These are phyloP conservation scores for Cataglyphis rosenhaueri DNA, from an alignment of 2,888 invertebrate genomes.

Conservation along the genomic window DNA sequence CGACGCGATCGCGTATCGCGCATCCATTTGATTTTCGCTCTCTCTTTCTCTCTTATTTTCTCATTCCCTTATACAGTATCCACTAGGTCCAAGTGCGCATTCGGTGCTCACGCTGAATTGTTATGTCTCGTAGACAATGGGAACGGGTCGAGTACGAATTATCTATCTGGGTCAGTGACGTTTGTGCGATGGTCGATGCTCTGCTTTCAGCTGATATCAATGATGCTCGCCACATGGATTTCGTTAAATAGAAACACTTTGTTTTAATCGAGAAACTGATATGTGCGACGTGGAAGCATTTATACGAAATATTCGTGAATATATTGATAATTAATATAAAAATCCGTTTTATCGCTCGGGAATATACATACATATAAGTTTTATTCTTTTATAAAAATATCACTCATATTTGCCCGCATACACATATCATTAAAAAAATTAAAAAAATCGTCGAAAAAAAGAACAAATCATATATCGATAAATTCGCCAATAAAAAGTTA, in stretches of 20 bases:
- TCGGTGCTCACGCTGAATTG: slow-evolving; percentile 66
- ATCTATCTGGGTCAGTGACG: slow-evolving; percentile 61
- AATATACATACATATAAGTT: not conserved
- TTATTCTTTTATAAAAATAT: not conserved
- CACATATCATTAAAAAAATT: not conserved
- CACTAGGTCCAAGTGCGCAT: slow-evolving; percentile 53
- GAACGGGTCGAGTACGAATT: slow-evolving; percentile 63
- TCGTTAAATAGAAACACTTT: slow-evolving; percentile 35
- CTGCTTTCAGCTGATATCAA: slow-evolving; percentile 55
- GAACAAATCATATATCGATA: slow-evolving; percentile 1
- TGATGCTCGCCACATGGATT: slow-evolving; percentile 6
- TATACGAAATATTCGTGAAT: slow-evolving; percentile 14
- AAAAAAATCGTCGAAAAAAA: not conserved
- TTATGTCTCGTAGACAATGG: slow-evolving; percentile 69
- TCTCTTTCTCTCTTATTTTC: not conserved
- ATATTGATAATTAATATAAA: slow-evolving; percentile 36
- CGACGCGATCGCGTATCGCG: slow-evolving; percentile 53
- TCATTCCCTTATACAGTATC: slow-evolving; percentile 2
- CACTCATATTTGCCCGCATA: not conserved
- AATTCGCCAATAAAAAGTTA: not conserved
- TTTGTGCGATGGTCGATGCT: slow-evolving; percentile 24
- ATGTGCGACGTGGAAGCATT: not conserved
- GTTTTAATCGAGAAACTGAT: slow-evolving; percentile 10
- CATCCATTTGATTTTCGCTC: slow-evolving; percentile 62
- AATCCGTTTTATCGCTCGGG: not conserved